These are phyloP conservation scores for Procavia capensis DNA, from an alignment of 2,113 vertebrate species.

Conservation along the genomic window DNA sequence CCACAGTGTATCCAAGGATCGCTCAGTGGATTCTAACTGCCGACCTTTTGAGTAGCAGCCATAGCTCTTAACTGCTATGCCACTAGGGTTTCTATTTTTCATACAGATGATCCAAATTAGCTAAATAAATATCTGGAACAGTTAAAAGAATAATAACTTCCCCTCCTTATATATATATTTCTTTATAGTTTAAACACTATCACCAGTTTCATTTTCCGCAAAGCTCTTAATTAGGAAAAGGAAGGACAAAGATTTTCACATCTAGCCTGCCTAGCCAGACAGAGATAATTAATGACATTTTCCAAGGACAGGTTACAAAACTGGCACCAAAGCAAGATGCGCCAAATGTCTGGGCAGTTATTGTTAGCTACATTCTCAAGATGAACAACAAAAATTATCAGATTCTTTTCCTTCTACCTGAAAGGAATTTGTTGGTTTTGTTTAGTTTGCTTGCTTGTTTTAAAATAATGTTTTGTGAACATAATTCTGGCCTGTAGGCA, in stretches of 20 bases:
- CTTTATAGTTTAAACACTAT: neutral
- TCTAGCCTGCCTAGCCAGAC: neutral
- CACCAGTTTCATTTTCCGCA: neutral
- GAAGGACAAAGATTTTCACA: neutral
- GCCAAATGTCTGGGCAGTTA: neutral
- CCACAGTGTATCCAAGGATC: no score
- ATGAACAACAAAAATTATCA: neutral
- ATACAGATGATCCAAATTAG: constrained; percentile 30
- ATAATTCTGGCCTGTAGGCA: neutral
- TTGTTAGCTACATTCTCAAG: neutral
- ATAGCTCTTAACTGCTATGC: no score
- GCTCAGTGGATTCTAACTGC: no score
- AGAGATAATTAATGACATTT: neutral
- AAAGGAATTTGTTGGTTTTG: neutral
- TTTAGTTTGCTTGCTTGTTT: neutral
- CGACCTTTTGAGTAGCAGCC: no score
- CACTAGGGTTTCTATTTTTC: neutral
- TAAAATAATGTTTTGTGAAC: neutral
- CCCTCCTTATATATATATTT: neutral
- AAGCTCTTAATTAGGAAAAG: neutral
- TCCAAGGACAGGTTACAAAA: constrained; percentile 25
- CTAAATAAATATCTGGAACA: constrained; percentile 3
- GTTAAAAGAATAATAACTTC: neutral
- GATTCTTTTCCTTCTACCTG: neutral
- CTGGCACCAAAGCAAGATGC: neutral